Conservation (phyloP, 2,797 vertebrate species). For the Discoglossus pictus region DNA sequence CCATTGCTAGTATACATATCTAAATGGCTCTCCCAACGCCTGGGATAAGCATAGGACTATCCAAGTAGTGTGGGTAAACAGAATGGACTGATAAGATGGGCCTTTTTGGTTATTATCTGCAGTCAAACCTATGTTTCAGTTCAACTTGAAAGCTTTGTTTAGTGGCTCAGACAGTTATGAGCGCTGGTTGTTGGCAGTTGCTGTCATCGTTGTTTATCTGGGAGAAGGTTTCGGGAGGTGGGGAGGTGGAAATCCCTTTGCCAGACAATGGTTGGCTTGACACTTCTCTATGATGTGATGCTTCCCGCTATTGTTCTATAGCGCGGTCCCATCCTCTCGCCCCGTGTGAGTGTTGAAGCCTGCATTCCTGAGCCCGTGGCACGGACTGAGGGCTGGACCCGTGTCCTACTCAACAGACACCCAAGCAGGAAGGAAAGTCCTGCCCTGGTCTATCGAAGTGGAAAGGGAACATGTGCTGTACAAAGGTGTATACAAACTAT, state of each 20-base stretch:
- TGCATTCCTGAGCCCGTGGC: conserved; percentile 28
- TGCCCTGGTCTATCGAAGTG: no score
- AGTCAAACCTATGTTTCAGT: no score
- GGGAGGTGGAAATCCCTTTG: conserved; percentile 42
- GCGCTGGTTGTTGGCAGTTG: conserved; percentile 42
- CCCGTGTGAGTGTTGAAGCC: conserved; percentile 31
- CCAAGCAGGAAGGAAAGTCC: neutral
- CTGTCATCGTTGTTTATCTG: conserved; percentile 38
- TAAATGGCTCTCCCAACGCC: no score
- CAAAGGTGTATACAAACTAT: no score
- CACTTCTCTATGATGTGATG: conserved; percentile 38
- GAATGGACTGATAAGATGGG: no score
- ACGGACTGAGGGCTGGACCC: neutral
- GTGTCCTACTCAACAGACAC: neutral
- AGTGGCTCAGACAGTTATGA: conserved; percentile 23
- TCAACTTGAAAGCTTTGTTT: no score
- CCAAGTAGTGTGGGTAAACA: no score
- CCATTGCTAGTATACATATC: no score
- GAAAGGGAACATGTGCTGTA: no score
- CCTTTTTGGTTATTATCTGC: no score
- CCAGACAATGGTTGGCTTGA: conserved; percentile 47
- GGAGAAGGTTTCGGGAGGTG: conserved; percentile 5
- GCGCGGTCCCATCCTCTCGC: conserved; percentile 39
- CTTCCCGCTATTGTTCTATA: conserved; percentile 70
- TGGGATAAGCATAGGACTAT: no score